A percentile compares a stretch with the other conserved stretches of the same genome.
phyloP scores from a whole-genome alignment of 1,140 invertebrate genomes.

The Chelonus insularis region DNA sequence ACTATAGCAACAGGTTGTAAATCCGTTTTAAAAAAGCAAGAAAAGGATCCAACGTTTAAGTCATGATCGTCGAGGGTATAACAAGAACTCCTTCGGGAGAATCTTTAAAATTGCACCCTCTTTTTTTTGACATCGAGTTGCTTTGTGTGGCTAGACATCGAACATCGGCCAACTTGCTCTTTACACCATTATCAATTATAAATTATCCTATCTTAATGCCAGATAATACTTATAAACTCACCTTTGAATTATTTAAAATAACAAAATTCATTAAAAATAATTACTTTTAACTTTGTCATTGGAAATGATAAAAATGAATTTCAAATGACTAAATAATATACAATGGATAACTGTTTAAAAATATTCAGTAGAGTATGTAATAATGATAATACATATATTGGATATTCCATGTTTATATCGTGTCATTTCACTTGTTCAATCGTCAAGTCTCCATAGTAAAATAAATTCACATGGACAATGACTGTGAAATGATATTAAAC shows the following conservation, averaged over 20 bases:
- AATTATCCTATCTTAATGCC: too few relatives aligned
- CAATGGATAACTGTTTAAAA: too few relatives aligned
- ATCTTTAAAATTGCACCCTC: conserved; percentile 27
- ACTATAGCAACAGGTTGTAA: conserved; percentile 59
- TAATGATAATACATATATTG: too few relatives aligned
- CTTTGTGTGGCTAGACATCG: not conserved
- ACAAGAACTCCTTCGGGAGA: conserved; percentile 52
- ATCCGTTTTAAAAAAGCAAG: conserved; percentile 58
- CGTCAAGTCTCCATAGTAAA: conserved; percentile 24
- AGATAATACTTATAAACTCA: too few relatives aligned
- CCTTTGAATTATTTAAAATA: too few relatives aligned
- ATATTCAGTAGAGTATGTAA: too few relatives aligned
- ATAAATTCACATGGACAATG: conserved; percentile 55
- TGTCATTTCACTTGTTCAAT: conserved; percentile 1
- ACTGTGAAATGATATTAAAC: conserved; percentile 60
- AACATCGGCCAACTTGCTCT: too few relatives aligned
- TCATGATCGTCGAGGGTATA: conserved; percentile 42
- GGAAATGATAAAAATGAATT: too few relatives aligned
- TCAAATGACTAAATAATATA: too few relatives aligned
- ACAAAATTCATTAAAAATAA: too few relatives aligned
- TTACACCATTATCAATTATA: not conserved
- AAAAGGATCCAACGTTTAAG: conserved; percentile 48
- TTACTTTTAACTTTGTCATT: too few relatives aligned
- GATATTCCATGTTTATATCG: too few relatives aligned
- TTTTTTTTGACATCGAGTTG: conserved; percentile 29